These are phyloP conservation scores for Hydra vulgaris DNA, from an alignment of 30 jellyfish, hydroid and myxozoan species.

Conservation along the genomic window DNA sequence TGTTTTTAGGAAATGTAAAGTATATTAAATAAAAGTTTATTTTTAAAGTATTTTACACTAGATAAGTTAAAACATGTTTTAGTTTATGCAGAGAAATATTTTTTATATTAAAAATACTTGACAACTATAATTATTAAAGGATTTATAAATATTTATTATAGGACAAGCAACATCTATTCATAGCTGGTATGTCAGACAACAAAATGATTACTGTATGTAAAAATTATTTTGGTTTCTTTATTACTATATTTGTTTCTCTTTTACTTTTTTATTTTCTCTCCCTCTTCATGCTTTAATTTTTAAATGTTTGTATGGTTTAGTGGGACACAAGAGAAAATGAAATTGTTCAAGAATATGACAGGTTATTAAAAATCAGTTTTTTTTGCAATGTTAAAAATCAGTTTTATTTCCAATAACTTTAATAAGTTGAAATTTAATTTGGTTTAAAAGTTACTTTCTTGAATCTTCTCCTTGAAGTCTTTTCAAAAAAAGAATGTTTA, in stretches of 20 bases:
- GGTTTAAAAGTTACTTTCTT: too few relatives aligned
- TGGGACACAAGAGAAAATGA: slow-evolving; percentile 97
- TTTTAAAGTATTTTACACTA: too few relatives aligned
- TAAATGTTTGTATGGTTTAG: slow-evolving; percentile 34
- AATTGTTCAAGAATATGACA: slow-evolving; percentile 95
- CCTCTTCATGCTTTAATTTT: background rate
- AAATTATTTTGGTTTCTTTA: background rate
- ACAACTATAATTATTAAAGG: too few relatives aligned
- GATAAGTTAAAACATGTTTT: too few relatives aligned
- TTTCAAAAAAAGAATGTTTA: too few relatives aligned
- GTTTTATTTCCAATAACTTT: background rate
- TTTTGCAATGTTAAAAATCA: background rate
- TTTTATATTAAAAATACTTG: too few relatives aligned
- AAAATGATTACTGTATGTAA: slow-evolving; percentile 87
- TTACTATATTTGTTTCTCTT: too few relatives aligned
- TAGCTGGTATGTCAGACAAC: slow-evolving; percentile 97
- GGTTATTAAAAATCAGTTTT: slow-evolving; percentile 20
- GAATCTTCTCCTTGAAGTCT: too few relatives aligned
- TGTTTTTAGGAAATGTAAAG: too few relatives aligned
- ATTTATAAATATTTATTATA: slow-evolving; percentile 22
- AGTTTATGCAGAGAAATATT: too few relatives aligned
- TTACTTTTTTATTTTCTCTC: background rate
- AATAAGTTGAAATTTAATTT: too few relatives aligned
- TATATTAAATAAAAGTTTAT: too few relatives aligned
- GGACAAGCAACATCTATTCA: slow-evolving; percentile 94